Evolutionary conservation across 2,113 vertebrate genomes (phyloP), one percentile per base, ranked within the genome.

Genomic region (Melanerpes formicivorus): DNA sequence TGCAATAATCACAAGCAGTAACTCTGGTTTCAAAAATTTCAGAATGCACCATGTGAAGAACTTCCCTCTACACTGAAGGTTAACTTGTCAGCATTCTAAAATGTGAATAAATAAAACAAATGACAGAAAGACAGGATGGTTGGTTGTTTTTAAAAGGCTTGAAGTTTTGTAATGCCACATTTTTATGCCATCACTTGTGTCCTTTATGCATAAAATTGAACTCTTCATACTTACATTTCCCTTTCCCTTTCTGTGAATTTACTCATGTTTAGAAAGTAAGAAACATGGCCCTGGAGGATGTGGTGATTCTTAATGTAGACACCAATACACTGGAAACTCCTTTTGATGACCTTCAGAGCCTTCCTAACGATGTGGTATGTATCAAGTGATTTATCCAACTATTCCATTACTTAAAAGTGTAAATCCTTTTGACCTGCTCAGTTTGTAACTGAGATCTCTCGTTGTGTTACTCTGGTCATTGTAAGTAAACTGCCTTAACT

Each of bases 291-390:
- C 95, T 98, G 95, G 98, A 98, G 88, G 98, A 98, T 52, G 98
- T 98, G 5, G 98, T 98, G 85, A 97, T 99, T 95, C 97, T 99
- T n/a, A 99, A 99, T 3, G 99, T 99, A 42, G 99, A 99, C 97
- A 99, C 98, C 59, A 99, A 99, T 97, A 99, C 98, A 22, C 96
- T 99, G 96, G 99, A 99, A 96, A 99, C 98, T 1, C 99, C 99
- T 21, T 99, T 99, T 86, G 98, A 99, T 75, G 99, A 99, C 95
- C 99, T 99, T 30, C 99, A 99, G 96, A 99, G 98, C 93, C 98
- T 99, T 67, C 99, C 99, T 55, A 99, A 98, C 32, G 99, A 99
- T 22, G 98, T 99, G 98, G 99, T 99, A 67, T 59, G 98, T 97
- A 93, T 48, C 52, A 55, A 62, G 62, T 11, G 23, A 23, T 27